Evolutionary conservation across 2,113 vertebrate genomes (phyloP).

Genomic region (Syrrhaptes paradoxus): DNA sequence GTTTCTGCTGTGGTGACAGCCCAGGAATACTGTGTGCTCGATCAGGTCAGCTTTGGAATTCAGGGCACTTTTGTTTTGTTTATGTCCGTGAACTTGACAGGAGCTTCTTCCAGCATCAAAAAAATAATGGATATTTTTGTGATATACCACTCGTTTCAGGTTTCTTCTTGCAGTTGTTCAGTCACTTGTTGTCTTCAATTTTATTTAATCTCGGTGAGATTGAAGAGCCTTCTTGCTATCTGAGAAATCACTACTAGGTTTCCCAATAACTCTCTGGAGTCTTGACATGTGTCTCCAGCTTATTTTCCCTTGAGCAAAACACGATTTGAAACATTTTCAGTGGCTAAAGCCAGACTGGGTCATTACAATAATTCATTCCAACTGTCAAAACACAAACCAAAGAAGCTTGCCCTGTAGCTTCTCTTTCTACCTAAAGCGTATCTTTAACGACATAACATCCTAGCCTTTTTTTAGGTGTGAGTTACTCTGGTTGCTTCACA

Average conservation of each 20-base stretch:
- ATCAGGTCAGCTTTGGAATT: background rate
- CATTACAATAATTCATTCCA: background rate
- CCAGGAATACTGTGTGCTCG: background rate
- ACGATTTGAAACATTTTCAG: background rate
- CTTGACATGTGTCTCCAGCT: background rate
- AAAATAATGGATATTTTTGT: background rate
- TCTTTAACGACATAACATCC: background rate
- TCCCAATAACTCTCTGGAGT: background rate
- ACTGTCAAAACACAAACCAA: background rate
- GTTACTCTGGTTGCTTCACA: background rate
- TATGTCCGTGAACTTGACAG: background rate
- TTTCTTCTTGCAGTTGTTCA: background rate
- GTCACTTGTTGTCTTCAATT: constrained; percentile 16
- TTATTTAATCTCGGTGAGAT: background rate
- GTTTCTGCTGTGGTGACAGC: background rate
- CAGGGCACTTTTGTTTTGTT: background rate
- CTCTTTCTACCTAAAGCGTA: background rate
- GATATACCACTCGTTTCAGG: background rate
- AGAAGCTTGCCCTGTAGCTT: background rate
- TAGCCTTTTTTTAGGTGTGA: background rate
- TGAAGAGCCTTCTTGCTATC: background rate
- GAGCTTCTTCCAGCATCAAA: background rate
- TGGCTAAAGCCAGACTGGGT: background rate
- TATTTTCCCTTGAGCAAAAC: background rate
- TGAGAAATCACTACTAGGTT: background rate